A percentile compares a stretch with the other conserved stretches of the same genome.
phyloP scores from a whole-genome alignment of 2,888 invertebrate genomes.

The Callinectes sapidus region DNA sequence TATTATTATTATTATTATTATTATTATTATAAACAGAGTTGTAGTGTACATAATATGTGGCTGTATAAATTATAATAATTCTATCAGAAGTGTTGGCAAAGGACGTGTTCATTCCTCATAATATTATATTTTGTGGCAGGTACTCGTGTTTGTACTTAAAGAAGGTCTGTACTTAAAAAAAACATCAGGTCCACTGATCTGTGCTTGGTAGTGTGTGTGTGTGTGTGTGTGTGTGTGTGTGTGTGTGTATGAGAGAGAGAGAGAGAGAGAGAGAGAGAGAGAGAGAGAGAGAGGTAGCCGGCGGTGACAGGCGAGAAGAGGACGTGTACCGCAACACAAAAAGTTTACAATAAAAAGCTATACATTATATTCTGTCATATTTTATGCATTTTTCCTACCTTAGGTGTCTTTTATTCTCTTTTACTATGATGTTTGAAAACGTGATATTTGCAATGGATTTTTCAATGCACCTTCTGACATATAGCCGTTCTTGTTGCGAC shows the following conservation, averaged over 20 bases:
- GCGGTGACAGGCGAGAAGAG: background rate
- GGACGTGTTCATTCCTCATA: background rate
- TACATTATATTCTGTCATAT: background rate
- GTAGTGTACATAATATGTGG: background rate
- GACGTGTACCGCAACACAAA: constrained; percentile 25
- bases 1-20: background rate
- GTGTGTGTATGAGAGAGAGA: no score
- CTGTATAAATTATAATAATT: background rate
- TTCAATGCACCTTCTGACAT: no score
- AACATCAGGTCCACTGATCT: background rate
- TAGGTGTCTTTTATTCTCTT: background rate
- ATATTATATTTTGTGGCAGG: background rate
- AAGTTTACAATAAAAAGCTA: constrained; percentile 32
- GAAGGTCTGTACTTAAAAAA: constrained; percentile 1
- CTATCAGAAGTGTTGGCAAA: background rate
- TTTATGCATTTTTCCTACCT: background rate
- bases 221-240: no score
- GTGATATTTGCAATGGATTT: no score
- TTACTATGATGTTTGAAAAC: no score
- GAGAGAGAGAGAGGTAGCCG: no score
- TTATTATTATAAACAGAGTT: background rate
- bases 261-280: no score
- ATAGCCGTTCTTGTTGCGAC: no score
- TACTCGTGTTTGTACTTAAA: background rate
- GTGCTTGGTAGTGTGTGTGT: background rate